Base-by-base conservation (phyloP, 2,888 invertebrate species). In the Scaptomyza reducta region DNA sequence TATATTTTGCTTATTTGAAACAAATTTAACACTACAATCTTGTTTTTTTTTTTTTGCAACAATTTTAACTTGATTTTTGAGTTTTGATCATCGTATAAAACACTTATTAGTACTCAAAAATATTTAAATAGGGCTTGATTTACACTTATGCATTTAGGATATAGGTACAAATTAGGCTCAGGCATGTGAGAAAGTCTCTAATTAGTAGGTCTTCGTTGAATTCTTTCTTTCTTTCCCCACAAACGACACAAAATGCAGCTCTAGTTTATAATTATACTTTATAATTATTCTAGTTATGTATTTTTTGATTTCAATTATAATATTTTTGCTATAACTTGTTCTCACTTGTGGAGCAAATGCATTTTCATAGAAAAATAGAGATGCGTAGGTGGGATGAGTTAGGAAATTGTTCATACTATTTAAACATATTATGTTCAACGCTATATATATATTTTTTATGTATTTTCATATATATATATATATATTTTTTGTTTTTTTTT, bases 321-420 rank as follows among this genome's bases (percentile, higher is more conserved):
- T 61, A 57, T 65, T 42, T 68, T 60, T 50, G 51, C 66, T 74
- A 75, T 67, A 68, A 68, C 51, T 58, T 60, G 62, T 73, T 73
- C 70, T 77, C 68, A 68, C 76, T 70, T 71, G 77, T 72, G 80
- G 76, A 74, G 82, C 76, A 77, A 71, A 79, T 84, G 82, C 77
- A 76, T 77, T 75, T 79, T 86, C 74, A 89, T 90, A 90, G 91
- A 91, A 90, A 91, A 91, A 91, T 91, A 90, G 89, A 90, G 89
- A 89, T 86, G 82, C 79, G 75, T 87, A 90, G 90, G 91, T 90
- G 90, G 90, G 90, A 89, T 90, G 90, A 90, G 89, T 88, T 89
- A 90, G 90, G 89, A 90, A 90, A 88, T 90, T 89, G 69, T 83
- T 74, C 74, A 76, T 73, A 73, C 74, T 79, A 70, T 59, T 64